These are phyloP conservation scores for Craseonycteris thonglongyai DNA, from an alignment of 2,113 vertebrate genomes.

Conservation along the genomic window DNA sequence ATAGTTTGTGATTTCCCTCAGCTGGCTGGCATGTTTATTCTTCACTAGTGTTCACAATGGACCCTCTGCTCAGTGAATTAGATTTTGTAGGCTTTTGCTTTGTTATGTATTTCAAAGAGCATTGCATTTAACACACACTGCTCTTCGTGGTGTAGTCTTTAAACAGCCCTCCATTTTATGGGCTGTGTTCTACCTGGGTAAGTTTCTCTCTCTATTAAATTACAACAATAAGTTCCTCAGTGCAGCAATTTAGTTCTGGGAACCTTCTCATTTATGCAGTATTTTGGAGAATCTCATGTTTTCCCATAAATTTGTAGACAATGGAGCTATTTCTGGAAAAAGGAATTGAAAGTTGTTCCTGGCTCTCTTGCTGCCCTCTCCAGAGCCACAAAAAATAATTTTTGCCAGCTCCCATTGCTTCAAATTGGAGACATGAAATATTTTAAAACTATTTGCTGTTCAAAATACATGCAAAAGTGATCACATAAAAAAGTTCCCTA, in stretches of 20 bases:
- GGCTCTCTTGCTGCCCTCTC: neutral
- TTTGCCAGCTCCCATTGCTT: neutral
- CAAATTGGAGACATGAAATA: neutral
- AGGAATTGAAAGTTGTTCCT: neutral
- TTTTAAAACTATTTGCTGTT: neutral
- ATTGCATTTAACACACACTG: neutral
- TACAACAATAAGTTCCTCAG: neutral
- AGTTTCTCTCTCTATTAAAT: neutral
- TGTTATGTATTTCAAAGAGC: conserved; percentile 11
- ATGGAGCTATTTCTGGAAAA: neutral
- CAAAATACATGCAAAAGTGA: neutral
- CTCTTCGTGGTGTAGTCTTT: neutral
- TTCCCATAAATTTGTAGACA: neutral
- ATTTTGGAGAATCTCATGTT: conserved; percentile 7
- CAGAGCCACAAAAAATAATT: neutral
- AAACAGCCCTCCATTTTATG: neutral
- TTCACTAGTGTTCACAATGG: conserved; percentile 3
- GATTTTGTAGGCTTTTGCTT: neutral
- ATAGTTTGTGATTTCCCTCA: neutral
- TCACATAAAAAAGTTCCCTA: neutral
- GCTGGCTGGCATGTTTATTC: conserved; percentile 20
- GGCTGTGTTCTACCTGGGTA: neutral
- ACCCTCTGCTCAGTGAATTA: neutral
- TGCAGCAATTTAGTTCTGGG: neutral
- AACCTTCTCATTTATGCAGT: neutral